Conservation (phyloP, 2,888 invertebrate species). For the Lissocephala sabroskyi region DNA sequence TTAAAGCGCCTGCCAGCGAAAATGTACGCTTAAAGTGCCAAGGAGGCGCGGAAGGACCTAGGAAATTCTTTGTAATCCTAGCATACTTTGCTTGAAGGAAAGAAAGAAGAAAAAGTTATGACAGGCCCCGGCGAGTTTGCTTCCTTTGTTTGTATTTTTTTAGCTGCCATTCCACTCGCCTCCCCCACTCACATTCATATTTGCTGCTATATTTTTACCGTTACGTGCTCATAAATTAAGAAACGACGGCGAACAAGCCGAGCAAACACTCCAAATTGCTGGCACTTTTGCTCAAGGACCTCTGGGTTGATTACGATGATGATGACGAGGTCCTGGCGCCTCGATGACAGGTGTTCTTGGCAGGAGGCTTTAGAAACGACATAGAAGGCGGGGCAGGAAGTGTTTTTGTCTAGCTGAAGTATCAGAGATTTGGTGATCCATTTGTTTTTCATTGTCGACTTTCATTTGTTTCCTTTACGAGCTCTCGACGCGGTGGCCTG, state of each 20-base stretch:
- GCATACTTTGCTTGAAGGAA: no score
- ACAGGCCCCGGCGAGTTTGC: conserved; percentile 5
- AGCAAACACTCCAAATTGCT: conserved; percentile 32
- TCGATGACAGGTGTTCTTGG: conserved; percentile 41
- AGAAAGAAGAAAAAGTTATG: conserved; percentile 23
- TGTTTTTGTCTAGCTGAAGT: no score
- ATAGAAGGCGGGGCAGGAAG: no score
- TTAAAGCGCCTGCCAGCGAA: no score
- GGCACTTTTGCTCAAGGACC: conserved; percentile 13
- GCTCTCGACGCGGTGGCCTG: no score
- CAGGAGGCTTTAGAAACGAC: conserved; percentile 8
- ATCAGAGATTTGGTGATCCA: no score
- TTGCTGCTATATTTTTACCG: conserved; percentile 39
- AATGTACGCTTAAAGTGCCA: no score
- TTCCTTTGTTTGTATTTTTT: conserved; percentile 7
- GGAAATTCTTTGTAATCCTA: no score
- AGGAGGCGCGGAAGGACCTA: no score
- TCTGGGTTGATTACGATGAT: neutral
- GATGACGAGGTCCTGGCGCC: conserved; percentile 16
- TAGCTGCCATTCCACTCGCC: neutral
- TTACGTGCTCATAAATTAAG: conserved; percentile 53
- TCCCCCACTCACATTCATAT: conserved; percentile 4
- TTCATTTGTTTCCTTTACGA: no score
- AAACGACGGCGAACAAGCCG: conserved; percentile 47
- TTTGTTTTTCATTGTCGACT: no score